A percentile compares a stretch with the other conserved stretches of the same genome.
Evolutionary conservation across 2,113 vertebrate genomes (phyloP).

Genomic region (Cryptomyrus ogoouensis): DNA sequence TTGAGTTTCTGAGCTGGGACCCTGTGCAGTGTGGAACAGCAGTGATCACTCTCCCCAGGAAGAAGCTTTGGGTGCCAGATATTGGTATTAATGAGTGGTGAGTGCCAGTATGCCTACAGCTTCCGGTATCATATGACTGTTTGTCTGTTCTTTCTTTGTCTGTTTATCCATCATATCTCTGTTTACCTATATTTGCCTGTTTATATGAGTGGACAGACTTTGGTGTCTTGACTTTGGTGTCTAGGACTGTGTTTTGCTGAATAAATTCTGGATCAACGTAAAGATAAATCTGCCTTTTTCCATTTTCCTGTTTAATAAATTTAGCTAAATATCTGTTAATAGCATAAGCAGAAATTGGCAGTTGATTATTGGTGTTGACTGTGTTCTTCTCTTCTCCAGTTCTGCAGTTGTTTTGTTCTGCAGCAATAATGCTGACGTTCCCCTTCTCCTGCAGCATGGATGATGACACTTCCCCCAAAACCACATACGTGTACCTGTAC

Average conservation of each 20-base stretch:
- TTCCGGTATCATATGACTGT: not conserved
- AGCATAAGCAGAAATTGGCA: not conserved
- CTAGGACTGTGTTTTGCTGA: not conserved
- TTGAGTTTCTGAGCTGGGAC: conserved; percentile 56
- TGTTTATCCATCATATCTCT: not conserved
- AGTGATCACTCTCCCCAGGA: conserved; percentile 48
- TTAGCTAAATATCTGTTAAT: not conserved
- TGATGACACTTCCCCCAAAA: conserved; percentile 49
- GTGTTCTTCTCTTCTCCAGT: not conserved
- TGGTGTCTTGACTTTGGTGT: not conserved
- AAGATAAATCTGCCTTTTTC: not conserved
- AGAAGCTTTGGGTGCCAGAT: conserved; percentile 56
- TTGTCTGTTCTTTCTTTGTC: not conserved
- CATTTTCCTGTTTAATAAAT: not conserved
- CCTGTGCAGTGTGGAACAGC: conserved; percentile 44
- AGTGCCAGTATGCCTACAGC: not conserved
- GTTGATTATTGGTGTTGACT: not conserved
- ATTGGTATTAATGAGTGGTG: conserved; percentile 50
- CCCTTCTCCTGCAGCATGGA: conserved; percentile 47
- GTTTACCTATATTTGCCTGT: not conserved
- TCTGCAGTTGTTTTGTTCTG: not conserved
- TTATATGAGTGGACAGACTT: not conserved
- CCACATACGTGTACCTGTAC: conserved; percentile 44
- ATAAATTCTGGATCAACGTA: not conserved
- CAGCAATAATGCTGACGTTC: not conserved